A percentile compares a stretch with the other conserved stretches of the same genome.
Conservation (phyloP, 1,140 invertebrate species). For the Drosophila tsacasi region DNA sequence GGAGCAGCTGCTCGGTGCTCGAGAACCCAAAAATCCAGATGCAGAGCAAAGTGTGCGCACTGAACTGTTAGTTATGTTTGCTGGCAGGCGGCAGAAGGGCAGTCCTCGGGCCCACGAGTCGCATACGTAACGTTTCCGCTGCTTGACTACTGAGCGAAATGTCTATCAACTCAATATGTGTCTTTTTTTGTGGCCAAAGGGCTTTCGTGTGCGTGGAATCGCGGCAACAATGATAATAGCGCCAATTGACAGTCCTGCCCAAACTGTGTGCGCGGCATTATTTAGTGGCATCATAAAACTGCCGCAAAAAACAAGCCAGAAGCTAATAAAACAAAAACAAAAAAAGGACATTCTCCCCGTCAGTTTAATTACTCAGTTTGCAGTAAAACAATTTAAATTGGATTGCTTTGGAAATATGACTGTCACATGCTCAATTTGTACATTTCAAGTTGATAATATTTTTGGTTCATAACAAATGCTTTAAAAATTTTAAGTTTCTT, state of each 20-base stretch:
- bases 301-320: constrained; percentile 19
- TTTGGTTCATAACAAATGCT: not conserved
- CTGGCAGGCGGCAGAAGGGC: constrained; percentile 43
- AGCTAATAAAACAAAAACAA: constrained; percentile 27
- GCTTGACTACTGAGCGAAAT: constrained; percentile 50
- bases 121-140: constrained; percentile 64
- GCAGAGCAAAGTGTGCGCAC: constrained; percentile 57
- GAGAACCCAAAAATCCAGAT: constrained; percentile 35
- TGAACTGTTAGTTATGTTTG: constrained; percentile 79
- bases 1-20: constrained; percentile 55
- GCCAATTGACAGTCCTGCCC: constrained; percentile 57
- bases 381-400: constrained; percentile 25
- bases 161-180: constrained; percentile 54
- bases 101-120: constrained; percentile 34
- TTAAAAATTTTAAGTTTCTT: not conserved
- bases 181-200: constrained; percentile 28
- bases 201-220: constrained; percentile 25
- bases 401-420: not conserved
- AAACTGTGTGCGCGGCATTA: constrained; percentile 44
- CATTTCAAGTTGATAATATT: no score
- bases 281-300: constrained; percentile 49
- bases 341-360: not conserved
- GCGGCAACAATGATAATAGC: constrained; percentile 40
- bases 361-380: constrained; percentile 42
- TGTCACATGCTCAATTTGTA: constrained; percentile 4